Evolutionary conservation across 2,888 invertebrate genomes (phyloP).

Genomic region (Tenthredo distinguenda): DNA sequence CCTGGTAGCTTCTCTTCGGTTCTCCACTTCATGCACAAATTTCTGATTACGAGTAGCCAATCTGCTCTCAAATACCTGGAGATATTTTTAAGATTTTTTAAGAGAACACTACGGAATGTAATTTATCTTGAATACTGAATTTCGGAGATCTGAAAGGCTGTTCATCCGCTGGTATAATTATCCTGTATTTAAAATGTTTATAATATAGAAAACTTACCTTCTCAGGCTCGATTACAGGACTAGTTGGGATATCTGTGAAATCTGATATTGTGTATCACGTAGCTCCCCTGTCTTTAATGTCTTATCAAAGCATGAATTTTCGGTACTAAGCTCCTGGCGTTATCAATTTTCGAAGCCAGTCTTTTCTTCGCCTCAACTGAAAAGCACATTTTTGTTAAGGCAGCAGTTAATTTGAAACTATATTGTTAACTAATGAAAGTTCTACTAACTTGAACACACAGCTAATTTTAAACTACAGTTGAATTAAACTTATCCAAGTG

Average conservation of each 20-base stretch:
- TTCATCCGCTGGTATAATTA: not conserved
- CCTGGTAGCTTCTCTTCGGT: not conserved
- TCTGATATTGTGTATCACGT: not conserved
- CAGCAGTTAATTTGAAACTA: slow-evolving; percentile 2
- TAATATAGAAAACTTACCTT: slow-evolving; percentile 25
- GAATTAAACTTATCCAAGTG: not conserved
- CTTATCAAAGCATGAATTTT: slow-evolving; percentile 12
- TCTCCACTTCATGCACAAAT: too few species aligned
- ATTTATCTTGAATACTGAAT: not conserved
- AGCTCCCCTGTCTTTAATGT: slow-evolving; percentile 7
- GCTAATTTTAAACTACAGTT: not conserved
- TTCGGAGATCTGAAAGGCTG: not conserved
- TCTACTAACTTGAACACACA: not conserved
- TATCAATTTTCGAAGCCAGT: slow-evolving; percentile 28
- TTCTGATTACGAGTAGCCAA: not conserved
- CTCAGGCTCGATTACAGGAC: not conserved
- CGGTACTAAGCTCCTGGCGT: slow-evolving; percentile 11
- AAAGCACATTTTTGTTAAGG: slow-evolving; percentile 36
- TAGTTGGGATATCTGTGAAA: not conserved
- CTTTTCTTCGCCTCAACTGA: slow-evolving; percentile 40
- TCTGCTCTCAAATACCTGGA: not conserved
- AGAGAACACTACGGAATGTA: not conserved
- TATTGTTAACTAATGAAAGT: not conserved
- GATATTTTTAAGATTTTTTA: not conserved
- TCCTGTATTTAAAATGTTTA: not conserved